Percentiles rank a stretch among this genome's conserved stretches.
Conservation (phyloP, 2,113 vertebrate species). For the Ptyas mucosa region DNA sequence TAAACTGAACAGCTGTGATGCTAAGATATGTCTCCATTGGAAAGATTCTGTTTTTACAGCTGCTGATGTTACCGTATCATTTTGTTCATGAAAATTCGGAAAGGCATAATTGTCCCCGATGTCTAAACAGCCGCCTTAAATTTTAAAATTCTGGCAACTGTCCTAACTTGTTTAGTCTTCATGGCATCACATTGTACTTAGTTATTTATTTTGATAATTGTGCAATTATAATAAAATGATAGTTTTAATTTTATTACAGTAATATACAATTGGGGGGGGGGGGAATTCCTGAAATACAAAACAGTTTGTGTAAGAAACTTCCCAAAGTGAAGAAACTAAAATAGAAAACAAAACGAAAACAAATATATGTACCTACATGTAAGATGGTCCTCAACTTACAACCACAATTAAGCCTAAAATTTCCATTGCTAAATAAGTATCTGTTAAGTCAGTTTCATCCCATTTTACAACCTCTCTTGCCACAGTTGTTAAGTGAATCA, state of each 20-base stretch:
- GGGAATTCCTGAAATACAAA: neutral
- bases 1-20: constrained; percentile 50
- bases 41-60: constrained; percentile 66
- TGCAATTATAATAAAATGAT: neutral
- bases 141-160: constrained; percentile 3
- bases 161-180: constrained; percentile 17
- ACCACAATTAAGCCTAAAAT: too few species aligned
- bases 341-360: neutral
- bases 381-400: neutral
- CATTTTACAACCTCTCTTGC: neutral
- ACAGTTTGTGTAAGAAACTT: neutral
- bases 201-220: constrained; percentile 8
- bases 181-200: neutral
- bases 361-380: neutral
- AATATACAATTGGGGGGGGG: neutral
- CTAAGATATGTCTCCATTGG: constrained; percentile 45
- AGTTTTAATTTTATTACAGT: neutral
- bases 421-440: neutral
- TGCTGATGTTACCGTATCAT: constrained; percentile 55
- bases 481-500: neutral
- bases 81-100: constrained; percentile 51
- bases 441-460: neutral
- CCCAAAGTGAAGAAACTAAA: neutral
- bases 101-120: constrained; percentile 43
- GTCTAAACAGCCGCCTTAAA: constrained; percentile 32